Percentiles rank a stretch among this genome's conserved stretches.
Conservation (phyloP, 1,140 invertebrate species). For the Pachyrhynchus sulphureomaculatus region DNA sequence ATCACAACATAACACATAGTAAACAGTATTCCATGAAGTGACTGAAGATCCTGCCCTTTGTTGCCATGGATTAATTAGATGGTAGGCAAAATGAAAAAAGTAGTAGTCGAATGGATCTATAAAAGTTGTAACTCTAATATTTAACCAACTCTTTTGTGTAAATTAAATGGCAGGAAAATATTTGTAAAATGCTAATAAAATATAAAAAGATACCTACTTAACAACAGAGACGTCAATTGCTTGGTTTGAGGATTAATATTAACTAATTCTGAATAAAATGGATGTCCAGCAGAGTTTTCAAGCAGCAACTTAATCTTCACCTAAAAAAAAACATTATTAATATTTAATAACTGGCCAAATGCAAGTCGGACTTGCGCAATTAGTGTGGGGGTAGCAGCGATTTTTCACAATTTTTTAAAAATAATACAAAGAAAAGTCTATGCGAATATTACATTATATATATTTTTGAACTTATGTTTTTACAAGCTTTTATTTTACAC, state of each 20-base stretch:
- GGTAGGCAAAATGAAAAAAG: constrained; percentile 85
- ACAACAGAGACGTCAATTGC: constrained; percentile 63
- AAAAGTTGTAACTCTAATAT: no score
- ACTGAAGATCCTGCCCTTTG: constrained; percentile 59
- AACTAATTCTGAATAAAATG: constrained; percentile 83
- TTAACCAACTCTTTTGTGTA: no score
- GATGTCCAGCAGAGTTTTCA: constrained; percentile 71
- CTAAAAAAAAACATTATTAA: constrained; percentile 57
- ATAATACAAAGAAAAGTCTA: no score
- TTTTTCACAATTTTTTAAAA: no score
- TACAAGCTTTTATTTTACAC: no score
- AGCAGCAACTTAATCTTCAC: constrained; percentile 69
- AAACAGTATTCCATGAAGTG: constrained; percentile 70
- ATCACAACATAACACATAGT: constrained; percentile 76
- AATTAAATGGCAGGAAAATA: no score
- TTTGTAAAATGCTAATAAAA: no score
- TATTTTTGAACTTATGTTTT: no score
- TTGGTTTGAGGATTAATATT: constrained; percentile 70
- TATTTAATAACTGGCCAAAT: no score
- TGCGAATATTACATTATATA: no score
- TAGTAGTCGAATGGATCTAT: constrained; percentile 91
- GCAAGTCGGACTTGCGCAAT: no score
- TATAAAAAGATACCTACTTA: constrained; percentile 90
- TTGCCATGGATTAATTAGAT: constrained; percentile 67
- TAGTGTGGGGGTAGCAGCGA: no score